These are phyloP conservation scores for Perodicticus potto DNA, from an alignment of 2,797 vertebrate genomes.

Conservation along the genomic window DNA sequence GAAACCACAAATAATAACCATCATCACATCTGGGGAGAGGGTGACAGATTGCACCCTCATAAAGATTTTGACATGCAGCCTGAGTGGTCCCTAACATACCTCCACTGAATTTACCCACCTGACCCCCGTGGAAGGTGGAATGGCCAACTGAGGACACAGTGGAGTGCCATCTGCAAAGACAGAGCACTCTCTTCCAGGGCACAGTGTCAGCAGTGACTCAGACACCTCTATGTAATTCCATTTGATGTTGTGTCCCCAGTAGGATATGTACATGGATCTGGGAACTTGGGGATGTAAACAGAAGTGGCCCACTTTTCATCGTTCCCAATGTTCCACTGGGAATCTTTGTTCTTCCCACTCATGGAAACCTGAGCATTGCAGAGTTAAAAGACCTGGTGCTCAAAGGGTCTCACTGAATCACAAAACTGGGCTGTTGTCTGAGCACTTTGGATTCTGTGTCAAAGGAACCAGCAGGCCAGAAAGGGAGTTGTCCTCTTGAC, in stretches of 20 bases:
- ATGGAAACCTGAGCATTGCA: background rate
- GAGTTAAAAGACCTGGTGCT: background rate
- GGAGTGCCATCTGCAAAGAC: background rate
- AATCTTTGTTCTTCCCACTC: background rate
- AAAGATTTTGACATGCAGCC: background rate
- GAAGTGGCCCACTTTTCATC: background rate
- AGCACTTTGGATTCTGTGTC: background rate
- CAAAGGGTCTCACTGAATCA: background rate
- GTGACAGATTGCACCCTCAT: background rate
- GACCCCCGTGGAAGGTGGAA: background rate
- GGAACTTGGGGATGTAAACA: background rate
- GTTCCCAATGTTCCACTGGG: background rate
- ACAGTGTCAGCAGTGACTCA: background rate
- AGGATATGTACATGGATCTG: no score
- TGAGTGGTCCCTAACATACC: background rate
- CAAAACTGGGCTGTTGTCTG: background rate
- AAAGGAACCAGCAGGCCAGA: background rate
- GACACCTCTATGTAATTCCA: background rate
- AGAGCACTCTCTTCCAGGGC: background rate
- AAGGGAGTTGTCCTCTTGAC: background rate
- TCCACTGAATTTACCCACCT: background rate
- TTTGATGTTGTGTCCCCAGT: fast-evolving
- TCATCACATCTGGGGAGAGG: background rate
- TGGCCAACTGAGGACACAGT: background rate
- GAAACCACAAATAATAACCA: background rate